Conservation (phyloP, 2,888 invertebrate genomes). For the Philonicus albiceps region DNA sequence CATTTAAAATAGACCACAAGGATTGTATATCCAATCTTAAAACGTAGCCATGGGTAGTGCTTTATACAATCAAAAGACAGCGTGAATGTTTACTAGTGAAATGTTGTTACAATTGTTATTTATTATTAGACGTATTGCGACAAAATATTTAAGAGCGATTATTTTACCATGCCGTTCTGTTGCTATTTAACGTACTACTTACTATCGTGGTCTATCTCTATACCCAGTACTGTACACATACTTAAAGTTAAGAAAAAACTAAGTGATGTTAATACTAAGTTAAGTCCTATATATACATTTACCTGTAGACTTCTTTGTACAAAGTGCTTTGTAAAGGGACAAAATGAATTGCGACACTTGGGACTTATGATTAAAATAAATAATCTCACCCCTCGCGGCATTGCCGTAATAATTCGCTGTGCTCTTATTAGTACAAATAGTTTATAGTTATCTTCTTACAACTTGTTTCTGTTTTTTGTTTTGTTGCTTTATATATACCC, state of each 20-base stretch:
- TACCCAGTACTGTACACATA: conserved; percentile 41
- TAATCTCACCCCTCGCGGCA: neutral
- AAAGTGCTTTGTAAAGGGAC: conserved; percentile 33
- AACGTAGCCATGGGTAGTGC: conserved; percentile 23
- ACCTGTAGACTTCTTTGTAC: conserved; percentile 21
- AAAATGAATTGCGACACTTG: neutral
- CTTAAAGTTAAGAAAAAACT: conserved; percentile 8
- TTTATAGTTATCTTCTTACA: neutral
- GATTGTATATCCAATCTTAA: conserved; percentile 36
- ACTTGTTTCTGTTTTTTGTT: neutral
- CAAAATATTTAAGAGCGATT: conserved; percentile 24
- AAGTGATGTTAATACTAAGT: conserved; percentile 38
- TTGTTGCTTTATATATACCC: neutral
- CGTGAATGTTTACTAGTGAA: conserved; percentile 36
- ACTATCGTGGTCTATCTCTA: conserved; percentile 34
- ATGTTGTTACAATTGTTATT: conserved; percentile 40
- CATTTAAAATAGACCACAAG: conserved; percentile 42
- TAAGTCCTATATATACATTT: conserved; percentile 39
- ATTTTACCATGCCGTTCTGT: conserved; percentile 16
- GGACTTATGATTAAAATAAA: neutral
- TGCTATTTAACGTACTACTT: conserved; percentile 31
- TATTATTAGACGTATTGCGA: conserved; percentile 28
- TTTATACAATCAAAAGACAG: conserved; percentile 27
- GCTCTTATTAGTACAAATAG: conserved; percentile 27
- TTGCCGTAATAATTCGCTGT: neutral